Evolutionary conservation across 1,140 invertebrate species (phyloP).

Genomic region (Planococcus citri): DNA sequence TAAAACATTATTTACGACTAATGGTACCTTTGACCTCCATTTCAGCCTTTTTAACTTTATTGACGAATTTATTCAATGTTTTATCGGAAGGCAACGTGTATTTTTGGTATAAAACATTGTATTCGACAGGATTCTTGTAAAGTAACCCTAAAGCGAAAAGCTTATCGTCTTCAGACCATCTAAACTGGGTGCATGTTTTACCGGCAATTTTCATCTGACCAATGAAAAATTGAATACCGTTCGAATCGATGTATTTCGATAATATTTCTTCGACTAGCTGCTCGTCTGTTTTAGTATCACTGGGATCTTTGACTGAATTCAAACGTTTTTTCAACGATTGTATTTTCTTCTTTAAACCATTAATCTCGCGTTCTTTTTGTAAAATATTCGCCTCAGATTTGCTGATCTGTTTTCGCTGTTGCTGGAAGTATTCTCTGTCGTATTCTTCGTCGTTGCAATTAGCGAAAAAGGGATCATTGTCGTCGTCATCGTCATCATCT

Average conservation of each 20-base stretch:
- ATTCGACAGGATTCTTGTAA: neutral
- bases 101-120: neutral
- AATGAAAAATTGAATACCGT: slow-evolving; percentile 6
- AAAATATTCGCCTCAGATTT: neutral
- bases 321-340: neutral
- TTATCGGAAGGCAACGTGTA: slow-evolving; percentile 6
- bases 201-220: neutral
- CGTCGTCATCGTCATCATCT: neutral
- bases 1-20: too few species aligned
- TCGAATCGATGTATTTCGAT: neutral
- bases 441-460: neutral
- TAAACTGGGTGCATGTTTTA: neutral
- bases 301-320: neutral
- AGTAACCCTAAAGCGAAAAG: neutral
- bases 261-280: neutral
- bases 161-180: slow-evolving; percentile 7
- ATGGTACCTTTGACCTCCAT: too few species aligned
- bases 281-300: neutral
- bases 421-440: neutral
- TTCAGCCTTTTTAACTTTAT: neutral
- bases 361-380: neutral
- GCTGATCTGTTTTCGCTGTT: neutral
- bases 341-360: neutral
- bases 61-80: neutral
- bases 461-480: neutral